Base-by-base conservation (phyloP, 2,888 invertebrate species). In the Artemia sinica region DNA sequence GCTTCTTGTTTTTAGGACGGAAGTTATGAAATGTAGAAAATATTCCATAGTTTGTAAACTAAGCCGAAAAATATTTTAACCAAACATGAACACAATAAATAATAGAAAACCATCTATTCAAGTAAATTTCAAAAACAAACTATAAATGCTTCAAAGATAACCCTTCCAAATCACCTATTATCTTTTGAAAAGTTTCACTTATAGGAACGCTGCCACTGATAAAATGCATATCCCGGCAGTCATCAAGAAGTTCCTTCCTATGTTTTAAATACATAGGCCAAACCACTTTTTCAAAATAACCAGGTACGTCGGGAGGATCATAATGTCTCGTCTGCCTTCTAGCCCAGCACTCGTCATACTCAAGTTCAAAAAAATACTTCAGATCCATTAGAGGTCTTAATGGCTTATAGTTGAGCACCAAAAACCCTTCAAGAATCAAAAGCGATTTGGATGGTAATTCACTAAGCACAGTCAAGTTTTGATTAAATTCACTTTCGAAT, bases 211-310 rank as follows among this genome's bases (percentile, higher is more conserved):
- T 41, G 41, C 41, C 41, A 41, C 41, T 41, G 41, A 41, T 41
- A 41, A 41, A 41, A 41, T 41, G 65, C n/a, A 69, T 66, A 13
- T 69, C 66, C 9, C 49, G 65, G 13, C 18, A 48, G 13, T 12
- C 12, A 13, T 65, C 13, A 11, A 18, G 66, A 49, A 76, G 72
- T 49, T 75, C 74, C 69, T 75, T 71, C 58, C 75, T 72, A 72
- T 79, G 76, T 52, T 74, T 72, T 50, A 77, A 71, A 73, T 92
- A 89, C 75, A 86, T 85, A n/a, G 93, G 93, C 93, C 94, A 95
- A n/a, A 88, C 91, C 75, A 87, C 85, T 72, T 79, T 79, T 66
- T 93, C 90, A 79, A 93, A 93, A 80, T 94, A 95, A 0, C 91
- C 90, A 0, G 84, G 84, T 2, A 86, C 81, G 79, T 95, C 93